These are phyloP conservation scores for Varecia variegata DNA, from an alignment of 2,797 vertebrate genomes.

Conservation along the genomic window DNA sequence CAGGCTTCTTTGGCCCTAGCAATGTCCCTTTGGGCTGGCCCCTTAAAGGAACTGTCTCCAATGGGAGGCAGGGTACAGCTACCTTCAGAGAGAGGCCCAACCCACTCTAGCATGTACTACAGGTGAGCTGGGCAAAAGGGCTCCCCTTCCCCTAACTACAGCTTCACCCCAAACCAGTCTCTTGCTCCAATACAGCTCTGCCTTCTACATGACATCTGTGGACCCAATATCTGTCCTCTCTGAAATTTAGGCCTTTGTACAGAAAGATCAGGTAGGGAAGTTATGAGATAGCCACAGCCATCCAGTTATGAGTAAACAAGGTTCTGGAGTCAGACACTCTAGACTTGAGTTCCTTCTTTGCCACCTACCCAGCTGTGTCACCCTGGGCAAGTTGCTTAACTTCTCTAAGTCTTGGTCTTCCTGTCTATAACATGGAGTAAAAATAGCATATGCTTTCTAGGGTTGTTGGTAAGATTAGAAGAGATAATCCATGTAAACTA, in stretches of 20 bases:
- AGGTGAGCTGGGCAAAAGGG: not conserved
- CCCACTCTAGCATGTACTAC: not conserved
- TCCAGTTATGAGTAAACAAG: not conserved
- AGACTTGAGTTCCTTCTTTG: not conserved
- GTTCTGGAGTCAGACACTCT: not conserved
- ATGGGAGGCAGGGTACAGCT: not conserved
- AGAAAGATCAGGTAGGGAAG: not conserved
- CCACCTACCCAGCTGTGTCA: not conserved
- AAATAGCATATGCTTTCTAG: not conserved
- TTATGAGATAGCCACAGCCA: not conserved
- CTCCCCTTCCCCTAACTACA: not conserved
- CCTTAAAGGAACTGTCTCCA: not conserved
- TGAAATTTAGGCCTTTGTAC: not conserved
- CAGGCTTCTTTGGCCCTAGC: not conserved
- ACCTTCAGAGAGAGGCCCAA: not conserved
- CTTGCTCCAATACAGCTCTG: not conserved
- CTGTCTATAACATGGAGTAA: not conserved
- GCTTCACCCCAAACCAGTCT: not conserved
- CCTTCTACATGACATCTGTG: not conserved
- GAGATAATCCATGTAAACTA: not conserved
- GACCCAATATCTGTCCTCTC: not conserved
- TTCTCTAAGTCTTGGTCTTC: slow-evolving; percentile 1
- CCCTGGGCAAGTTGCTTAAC: not conserved
- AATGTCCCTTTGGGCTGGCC: not conserved
- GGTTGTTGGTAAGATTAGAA: not conserved